phyloP scores from a whole-genome alignment of 2,113 vertebrate species.

The Indicator maculatus region DNA sequence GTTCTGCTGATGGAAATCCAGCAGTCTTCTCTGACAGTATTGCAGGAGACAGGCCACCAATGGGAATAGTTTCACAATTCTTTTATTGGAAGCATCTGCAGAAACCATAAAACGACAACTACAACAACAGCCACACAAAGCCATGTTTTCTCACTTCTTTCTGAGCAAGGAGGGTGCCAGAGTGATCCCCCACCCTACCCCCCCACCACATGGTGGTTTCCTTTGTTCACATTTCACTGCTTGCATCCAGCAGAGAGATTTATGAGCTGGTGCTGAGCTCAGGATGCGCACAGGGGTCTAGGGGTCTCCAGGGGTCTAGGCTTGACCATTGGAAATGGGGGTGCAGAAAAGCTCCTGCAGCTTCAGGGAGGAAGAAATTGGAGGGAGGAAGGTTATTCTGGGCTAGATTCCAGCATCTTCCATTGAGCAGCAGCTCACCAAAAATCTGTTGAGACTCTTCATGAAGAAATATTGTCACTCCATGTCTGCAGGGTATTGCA shows the following conservation, averaged over 20 bases:
- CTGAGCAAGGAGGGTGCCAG: conserved; percentile 47
- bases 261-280: conserved; percentile 47
- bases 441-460: neutral
- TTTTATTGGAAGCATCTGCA: conserved; percentile 71
- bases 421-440: neutral
- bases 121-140: conserved; percentile 64
- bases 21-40: conserved; percentile 1
- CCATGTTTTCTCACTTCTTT: conserved; percentile 69
- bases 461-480: neutral
- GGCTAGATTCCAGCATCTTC: conserved; percentile 12
- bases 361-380: neutral
- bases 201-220: conserved; percentile 18
- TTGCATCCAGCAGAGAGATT: conserved; percentile 54
- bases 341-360: conserved; percentile 29
- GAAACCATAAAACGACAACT: conserved; percentile 67
- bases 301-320: neutral
- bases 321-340: neutral
- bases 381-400: conserved; percentile 23
- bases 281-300: neutral
- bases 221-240: conserved; percentile 71
- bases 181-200: neutral
- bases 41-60: conserved; percentile 39
- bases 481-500: neutral
- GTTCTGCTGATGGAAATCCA: conserved; percentile 40
- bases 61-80: conserved; percentile 68